Evolutionary conservation across 2,888 invertebrate genomes (phyloP).

Genomic region (Oligia strigilis): DNA sequence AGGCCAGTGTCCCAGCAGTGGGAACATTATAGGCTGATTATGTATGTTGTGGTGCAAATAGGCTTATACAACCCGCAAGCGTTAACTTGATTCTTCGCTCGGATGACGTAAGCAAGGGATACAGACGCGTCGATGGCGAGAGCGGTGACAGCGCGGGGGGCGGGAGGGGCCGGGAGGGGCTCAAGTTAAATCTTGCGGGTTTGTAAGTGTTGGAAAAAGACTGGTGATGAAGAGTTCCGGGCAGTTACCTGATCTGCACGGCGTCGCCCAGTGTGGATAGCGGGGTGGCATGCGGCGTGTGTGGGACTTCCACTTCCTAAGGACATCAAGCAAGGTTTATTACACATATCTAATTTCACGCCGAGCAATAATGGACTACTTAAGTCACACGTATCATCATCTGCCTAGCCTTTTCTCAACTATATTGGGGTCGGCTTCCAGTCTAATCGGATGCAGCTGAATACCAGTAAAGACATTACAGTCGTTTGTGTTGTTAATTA

Average conservation of each 20-base stretch:
- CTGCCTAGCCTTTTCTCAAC: no score
- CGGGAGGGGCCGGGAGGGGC: no score
- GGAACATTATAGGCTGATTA: no score
- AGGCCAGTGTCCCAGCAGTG: no score
- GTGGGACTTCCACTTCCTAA: constrained; percentile 91
- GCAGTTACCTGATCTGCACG: constrained; percentile 92
- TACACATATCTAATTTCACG: no score
- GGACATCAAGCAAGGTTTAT: constrained; percentile 7
- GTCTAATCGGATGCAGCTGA: no score
- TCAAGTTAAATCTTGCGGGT: neutral
- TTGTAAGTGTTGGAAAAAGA: neutral
- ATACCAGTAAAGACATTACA: no score
- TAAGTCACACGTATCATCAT: no score
- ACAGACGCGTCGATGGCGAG: neutral
- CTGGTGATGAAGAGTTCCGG: neutral
- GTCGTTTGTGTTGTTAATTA: no score
- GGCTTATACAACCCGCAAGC: neutral
- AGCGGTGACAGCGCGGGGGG: no score
- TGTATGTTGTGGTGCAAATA: neutral
- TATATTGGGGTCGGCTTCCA: no score
- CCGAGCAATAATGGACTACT: no score
- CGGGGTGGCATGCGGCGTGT: constrained; percentile 92
- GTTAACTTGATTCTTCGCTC: neutral
- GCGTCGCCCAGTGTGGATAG: constrained; percentile 93
- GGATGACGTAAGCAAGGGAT: neutral